Evolutionary conservation across 2,888 invertebrate species (phyloP).

Genomic region (Andrena minutula): DNA sequence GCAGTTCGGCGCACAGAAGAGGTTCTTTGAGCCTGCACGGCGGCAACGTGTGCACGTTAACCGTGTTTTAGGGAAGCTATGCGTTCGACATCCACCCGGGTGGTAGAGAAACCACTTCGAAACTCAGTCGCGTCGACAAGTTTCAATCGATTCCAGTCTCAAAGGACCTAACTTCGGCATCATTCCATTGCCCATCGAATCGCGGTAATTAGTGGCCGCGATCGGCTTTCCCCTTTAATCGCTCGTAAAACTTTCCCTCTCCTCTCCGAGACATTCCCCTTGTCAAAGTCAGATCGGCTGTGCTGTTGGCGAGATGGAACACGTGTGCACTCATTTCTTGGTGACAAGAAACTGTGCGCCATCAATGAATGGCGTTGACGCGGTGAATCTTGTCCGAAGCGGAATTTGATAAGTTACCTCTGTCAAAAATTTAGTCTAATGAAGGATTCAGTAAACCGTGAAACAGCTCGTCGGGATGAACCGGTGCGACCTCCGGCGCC

Average conservation of each 20-base stretch:
- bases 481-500: too few relatives aligned
- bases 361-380: neutral
- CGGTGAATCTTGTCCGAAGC: too few relatives aligned
- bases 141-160: conserved; percentile 47
- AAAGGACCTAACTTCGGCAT: conserved; percentile 30
- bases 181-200: conserved; percentile 42
- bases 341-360: neutral
- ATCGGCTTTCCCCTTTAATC: conserved; percentile 51
- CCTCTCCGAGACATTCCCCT: neutral
- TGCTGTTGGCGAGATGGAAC: neutral
- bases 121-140: conserved; percentile 13
- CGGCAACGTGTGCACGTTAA: neutral
- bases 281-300: conserved; percentile 40
- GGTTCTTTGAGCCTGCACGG: neutral
- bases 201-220: conserved; percentile 60
- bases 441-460: too few relatives aligned
- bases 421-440: too few relatives aligned
- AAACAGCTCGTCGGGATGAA: too few relatives aligned
- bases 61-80: conserved; percentile 33
- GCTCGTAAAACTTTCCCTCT: conserved; percentile 38
- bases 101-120: conserved; percentile 14
- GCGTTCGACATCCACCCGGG: conserved; percentile 24
- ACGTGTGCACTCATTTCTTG: neutral
- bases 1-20: neutral
- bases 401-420: too few relatives aligned